phyloP scores from a whole-genome alignment of 2,113 vertebrate genomes.

The Catharus fuscescens region DNA sequence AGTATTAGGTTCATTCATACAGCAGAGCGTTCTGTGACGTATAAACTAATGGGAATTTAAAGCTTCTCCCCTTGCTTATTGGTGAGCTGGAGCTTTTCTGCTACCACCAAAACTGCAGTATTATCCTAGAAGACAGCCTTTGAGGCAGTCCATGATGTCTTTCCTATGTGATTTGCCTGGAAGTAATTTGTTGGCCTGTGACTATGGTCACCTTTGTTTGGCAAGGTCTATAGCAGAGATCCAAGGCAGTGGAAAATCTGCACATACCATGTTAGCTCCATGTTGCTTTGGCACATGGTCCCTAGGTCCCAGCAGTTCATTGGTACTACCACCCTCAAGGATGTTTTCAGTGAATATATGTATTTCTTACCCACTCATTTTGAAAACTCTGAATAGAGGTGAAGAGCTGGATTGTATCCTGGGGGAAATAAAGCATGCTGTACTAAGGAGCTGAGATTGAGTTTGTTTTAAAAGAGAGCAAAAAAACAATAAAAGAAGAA shows the following conservation, averaged over 20 bases:
- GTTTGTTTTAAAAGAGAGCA: background rate
- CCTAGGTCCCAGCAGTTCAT: background rate
- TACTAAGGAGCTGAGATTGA: background rate
- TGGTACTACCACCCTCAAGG: background rate
- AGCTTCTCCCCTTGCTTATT: background rate
- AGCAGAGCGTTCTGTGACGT: rapidly evolving
- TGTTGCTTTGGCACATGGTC: background rate
- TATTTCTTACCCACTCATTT: background rate
- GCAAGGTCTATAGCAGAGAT: background rate
- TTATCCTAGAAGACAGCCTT: background rate
- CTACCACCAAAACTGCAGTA: background rate
- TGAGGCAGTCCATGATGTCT: background rate
- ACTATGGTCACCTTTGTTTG: background rate
- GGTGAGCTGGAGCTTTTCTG: background rate
- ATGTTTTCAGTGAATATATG: background rate
- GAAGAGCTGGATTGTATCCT: background rate
- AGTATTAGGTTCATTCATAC: background rate
- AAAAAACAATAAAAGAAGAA: background rate
- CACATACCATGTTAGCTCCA: rapidly evolving
- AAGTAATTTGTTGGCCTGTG: background rate
- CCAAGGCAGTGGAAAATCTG: background rate
- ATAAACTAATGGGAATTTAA: background rate
- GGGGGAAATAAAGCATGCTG: background rate
- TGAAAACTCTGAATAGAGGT: background rate
- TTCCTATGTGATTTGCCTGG: background rate